Conservation (phyloP, 2,113 vertebrate species). For the Etheostoma cragini region DNA sequence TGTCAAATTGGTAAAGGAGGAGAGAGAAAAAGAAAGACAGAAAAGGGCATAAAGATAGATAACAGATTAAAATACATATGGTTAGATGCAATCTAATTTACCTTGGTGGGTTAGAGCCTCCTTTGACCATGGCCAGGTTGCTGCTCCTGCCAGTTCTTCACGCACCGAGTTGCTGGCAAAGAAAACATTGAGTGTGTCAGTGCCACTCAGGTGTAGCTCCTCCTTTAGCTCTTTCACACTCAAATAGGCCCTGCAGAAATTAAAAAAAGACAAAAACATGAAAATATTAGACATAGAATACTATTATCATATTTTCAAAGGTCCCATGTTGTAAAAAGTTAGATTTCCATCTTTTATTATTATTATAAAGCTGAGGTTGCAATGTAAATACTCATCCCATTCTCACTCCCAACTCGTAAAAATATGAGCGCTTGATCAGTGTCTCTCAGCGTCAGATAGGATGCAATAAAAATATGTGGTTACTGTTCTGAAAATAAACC, state of each 20-base stretch:
- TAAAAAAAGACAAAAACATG: constrained; percentile 12
- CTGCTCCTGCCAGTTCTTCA: constrained; percentile 94
- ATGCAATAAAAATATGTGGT: no score
- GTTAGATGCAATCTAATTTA: constrained; percentile 32
- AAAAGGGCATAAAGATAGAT: not conserved
- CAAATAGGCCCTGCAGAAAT: constrained; percentile 90
- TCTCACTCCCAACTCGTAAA: no score
- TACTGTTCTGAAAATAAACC: not conserved
- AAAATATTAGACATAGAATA: not conserved
- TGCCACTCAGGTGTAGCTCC: constrained; percentile 88
- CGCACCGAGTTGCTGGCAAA: constrained; percentile 93
- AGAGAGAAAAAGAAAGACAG: not conserved
- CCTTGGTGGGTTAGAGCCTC: constrained; percentile 91
- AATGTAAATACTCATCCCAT: no score
- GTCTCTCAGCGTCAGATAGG: no score
- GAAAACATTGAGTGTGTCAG: constrained; percentile 94
- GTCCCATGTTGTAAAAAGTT: no score
- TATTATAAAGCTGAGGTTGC: no score
- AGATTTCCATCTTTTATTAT: no score
- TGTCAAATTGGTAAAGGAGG: not conserved
- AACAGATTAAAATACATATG: not conserved
- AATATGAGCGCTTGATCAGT: no score
- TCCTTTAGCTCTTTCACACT: constrained; percentile 97
- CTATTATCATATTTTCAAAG: not conserved
- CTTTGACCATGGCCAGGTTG: constrained; percentile 99